phyloP scores from a whole-genome alignment of 2,888 invertebrate species.

The Drosophila mimetica region DNA sequence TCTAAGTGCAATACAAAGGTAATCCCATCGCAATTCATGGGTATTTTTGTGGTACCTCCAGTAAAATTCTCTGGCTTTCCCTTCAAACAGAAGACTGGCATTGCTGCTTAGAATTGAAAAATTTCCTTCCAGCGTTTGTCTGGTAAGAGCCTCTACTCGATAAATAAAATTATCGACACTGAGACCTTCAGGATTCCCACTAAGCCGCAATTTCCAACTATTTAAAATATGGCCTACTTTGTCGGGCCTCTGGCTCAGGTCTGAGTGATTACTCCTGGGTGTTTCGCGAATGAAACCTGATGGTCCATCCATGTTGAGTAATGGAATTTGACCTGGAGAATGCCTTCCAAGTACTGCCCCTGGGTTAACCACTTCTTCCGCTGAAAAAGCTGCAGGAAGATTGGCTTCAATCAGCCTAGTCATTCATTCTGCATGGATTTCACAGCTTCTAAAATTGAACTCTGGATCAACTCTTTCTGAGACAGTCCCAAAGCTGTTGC shows the following conservation, averaged over 20 bases:
- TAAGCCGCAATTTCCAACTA: slow-evolving; percentile 4
- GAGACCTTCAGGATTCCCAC: not conserved
- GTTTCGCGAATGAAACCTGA: too few species aligned
- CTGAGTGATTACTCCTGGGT: too few species aligned
- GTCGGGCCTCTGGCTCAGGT: slow-evolving; percentile 3
- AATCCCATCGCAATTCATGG: not conserved
- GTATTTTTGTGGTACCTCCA: not conserved
- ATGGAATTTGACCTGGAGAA: too few species aligned
- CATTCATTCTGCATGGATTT: too few species aligned
- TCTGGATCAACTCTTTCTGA: too few species aligned
- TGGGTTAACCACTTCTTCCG: too few species aligned
- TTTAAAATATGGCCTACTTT: slow-evolving; percentile 5
- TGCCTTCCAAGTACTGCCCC: too few species aligned
- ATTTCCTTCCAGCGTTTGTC: slow-evolving; percentile 3
- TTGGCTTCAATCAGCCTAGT: too few species aligned
- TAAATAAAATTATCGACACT: slow-evolving; percentile 16
- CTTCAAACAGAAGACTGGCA: not conserved
- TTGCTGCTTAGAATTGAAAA: slow-evolving; percentile 3
- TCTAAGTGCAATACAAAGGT: not conserved
- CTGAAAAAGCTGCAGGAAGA: too few species aligned
- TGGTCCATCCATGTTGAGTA: too few species aligned
- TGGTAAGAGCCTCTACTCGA: not conserved
- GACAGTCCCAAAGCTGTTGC: too few species aligned
- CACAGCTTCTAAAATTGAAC: too few species aligned
- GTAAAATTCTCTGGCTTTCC: not conserved